Conservation (phyloP, 2,888 invertebrate species). For the Brenthis ino region DNA sequence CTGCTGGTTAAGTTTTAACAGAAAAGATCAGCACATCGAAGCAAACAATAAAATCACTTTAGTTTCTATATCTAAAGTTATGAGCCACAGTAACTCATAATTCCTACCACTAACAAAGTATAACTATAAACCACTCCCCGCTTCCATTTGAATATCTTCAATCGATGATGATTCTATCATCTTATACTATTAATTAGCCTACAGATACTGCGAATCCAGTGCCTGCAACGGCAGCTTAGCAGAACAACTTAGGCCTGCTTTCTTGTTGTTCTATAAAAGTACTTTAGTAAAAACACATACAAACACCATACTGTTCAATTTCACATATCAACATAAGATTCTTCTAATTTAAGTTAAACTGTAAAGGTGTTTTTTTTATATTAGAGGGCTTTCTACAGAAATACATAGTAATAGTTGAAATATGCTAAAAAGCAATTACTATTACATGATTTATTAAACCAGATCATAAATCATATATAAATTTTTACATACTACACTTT, state of each 20-base stretch:
- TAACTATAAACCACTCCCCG: slow-evolving; percentile 44
- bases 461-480: slow-evolving; percentile 53
- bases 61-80: slow-evolving; percentile 31
- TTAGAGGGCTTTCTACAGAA: slow-evolving; percentile 7
- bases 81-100: slow-evolving; percentile 45
- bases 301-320: slow-evolving; percentile 7
- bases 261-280: slow-evolving; percentile 14
- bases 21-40: slow-evolving; percentile 64
- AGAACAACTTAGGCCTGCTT: slow-evolving; percentile 33
- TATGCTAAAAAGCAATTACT: slow-evolving; percentile 43
- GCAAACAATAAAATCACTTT: slow-evolving; percentile 61
- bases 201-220: slow-evolving; percentile 49
- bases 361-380: not conserved
- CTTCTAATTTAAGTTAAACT: not conserved
- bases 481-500: slow-evolving; percentile 45
- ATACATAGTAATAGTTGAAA: slow-evolving; percentile 14
- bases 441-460: slow-evolving; percentile 60
- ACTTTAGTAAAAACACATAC: slow-evolving; percentile 12
- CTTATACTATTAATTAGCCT: slow-evolving; percentile 53
- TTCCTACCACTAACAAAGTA: slow-evolving; percentile 48
- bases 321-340: slow-evolving; percentile 28
- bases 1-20: slow-evolving; percentile 68
- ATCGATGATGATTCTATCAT: slow-evolving; percentile 56
- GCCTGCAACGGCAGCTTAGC: slow-evolving; percentile 9
- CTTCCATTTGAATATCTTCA: slow-evolving; percentile 40